Evolutionary conservation across 2,113 vertebrate species (phyloP).

Genomic region (Lophura nycthemera): DNA sequence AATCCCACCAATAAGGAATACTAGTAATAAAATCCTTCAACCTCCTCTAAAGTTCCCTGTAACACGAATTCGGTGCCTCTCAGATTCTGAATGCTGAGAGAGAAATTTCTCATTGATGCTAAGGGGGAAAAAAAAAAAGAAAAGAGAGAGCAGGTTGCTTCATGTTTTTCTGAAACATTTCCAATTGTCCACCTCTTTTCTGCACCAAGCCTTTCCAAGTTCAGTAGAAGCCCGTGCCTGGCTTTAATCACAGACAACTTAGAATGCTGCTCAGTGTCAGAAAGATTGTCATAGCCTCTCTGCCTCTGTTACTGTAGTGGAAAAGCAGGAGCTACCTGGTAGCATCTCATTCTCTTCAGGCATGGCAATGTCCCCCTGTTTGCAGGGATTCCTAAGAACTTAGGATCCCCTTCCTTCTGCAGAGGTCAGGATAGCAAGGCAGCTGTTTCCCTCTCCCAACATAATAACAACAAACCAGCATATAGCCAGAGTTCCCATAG

Average conservation of each 20-base stretch:
- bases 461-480: background rate
- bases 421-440: background rate
- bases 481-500: background rate
- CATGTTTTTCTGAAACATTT: slow-evolving; percentile 36
- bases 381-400: background rate
- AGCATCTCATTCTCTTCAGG: background rate
- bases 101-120: background rate
- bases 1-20: background rate
- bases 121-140: background rate
- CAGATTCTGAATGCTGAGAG: background rate
- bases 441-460: background rate
- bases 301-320: background rate
- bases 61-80: background rate
- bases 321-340: background rate
- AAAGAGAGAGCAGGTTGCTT: background rate
- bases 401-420: background rate
- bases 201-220: background rate
- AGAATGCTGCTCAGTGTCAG: background rate
- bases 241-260: background rate
- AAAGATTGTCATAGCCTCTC: background rate
- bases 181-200: slow-evolving; percentile 17
- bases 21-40: background rate
- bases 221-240: background rate
- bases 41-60: background rate
- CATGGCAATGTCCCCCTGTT: background rate